phyloP scores from a whole-genome alignment of 2,797 vertebrate genomes.

The Bradypus variegatus region DNA sequence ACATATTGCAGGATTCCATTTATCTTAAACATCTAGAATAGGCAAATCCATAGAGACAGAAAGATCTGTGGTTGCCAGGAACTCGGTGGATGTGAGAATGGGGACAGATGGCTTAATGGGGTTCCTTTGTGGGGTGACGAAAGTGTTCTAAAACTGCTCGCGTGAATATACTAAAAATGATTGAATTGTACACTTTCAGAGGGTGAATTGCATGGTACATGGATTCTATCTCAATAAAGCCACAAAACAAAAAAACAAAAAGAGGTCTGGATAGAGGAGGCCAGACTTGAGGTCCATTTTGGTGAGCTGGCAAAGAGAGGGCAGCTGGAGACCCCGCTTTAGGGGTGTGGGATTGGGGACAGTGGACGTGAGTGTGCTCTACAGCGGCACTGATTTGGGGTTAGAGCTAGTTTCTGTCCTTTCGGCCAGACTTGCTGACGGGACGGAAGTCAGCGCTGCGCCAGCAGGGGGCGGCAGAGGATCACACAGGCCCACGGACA shows the following conservation, averaged over 20 bases:
- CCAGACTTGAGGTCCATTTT: background rate
- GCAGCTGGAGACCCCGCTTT: background rate
- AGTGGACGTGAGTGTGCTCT: background rate
- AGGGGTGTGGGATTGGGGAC: background rate
- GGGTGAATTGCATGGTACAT: background rate
- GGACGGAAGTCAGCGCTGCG: fast-evolving
- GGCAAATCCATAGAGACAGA: background rate
- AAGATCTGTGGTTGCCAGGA: background rate
- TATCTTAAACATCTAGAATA: background rate
- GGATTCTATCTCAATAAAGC: background rate
- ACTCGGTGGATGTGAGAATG: too few species aligned
- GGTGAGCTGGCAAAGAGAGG: background rate
- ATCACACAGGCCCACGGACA: background rate
- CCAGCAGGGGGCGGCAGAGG: constrained; percentile 56
- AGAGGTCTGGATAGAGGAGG: background rate
- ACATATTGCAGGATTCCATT: background rate
- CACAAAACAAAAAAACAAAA: background rate
- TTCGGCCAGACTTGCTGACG: background rate
- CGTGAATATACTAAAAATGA: background rate
- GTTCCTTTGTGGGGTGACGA: background rate
- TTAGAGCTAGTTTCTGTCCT: fast-evolving
- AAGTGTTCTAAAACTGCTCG: background rate
- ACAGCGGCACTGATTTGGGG: background rate
- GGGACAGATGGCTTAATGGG: background rate
- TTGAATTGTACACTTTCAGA: background rate